Base-by-base conservation (phyloP, 2,797 vertebrate genomes). In the Phylloscopus collybita region DNA sequence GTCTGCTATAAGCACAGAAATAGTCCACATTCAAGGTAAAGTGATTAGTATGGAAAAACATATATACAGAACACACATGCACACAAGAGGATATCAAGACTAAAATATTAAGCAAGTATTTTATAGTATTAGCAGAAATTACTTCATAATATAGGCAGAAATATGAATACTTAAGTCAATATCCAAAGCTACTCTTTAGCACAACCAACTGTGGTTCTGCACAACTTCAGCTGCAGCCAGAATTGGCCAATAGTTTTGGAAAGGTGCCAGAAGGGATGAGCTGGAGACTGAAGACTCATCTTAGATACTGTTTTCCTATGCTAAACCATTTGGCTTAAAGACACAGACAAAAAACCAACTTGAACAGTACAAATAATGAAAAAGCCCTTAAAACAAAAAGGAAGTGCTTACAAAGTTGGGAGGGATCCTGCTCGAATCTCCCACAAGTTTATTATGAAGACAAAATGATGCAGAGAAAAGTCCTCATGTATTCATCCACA, bases 211-310 rank as follows among this genome's bases (percentile, higher is more conserved):
- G 16, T 44, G 50, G 36, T 11, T 86, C 59, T 54, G 32, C 30
- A 38, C 27, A 86, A 36, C 44, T 56, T 83, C 62, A 80, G 61
- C 42, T 45, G 62, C 49, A 93, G 71, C 16, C 42, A 72, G 25
- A 34, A 79, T 10, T 14, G 30, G 40, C 34, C 66, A 72, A 22
- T 0, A 61, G 34, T 49, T 80, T 62, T 75, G 56, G 51, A 29
- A 26, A 79, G 80, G 56, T 20, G 13, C 51, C 83, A 76, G 49
- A 90, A 95, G 6, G 8, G 29, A 88, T 32, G n/a, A 96, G 19
- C n/a, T 61, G 19, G 34, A 94, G 45, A 50, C 34, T 72, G 13
- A 66, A 79, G 38, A 88, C 73, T 88, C 54, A 86, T 45, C 66
- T 69, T 47, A 17, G 47, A n/a, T 25, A 60, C 45, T 26, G 7